Conservation (phyloP, 2,113 vertebrate species). For the Cynoglossus semilaevis region DNA sequence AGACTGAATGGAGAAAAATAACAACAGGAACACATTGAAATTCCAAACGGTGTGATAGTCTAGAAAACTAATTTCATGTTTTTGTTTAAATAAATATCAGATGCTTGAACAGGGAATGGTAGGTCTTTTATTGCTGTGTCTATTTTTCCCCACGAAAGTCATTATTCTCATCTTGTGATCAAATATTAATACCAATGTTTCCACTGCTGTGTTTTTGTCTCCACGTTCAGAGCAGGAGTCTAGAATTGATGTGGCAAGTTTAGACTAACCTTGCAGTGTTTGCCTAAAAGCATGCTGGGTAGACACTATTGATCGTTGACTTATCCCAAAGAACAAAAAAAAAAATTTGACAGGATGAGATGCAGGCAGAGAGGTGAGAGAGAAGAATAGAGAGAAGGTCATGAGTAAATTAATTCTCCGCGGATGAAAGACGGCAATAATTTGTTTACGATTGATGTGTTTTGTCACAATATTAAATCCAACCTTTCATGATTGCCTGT, state of each 20-base stretch:
- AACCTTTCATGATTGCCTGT: slow-evolving; percentile 4
- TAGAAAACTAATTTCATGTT: not conserved
- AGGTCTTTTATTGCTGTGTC: not conserved
- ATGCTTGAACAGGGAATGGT: not conserved
- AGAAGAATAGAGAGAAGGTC: slow-evolving; percentile 1
- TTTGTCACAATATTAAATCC: slow-evolving; percentile 7
- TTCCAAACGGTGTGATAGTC: not conserved
- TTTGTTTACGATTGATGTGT: slow-evolving; percentile 36
- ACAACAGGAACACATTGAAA: not conserved
- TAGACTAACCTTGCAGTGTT: slow-evolving; percentile 20
- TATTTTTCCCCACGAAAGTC: not conserved
- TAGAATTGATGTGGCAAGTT: slow-evolving; percentile 14
- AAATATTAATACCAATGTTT: not conserved
- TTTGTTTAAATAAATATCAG: not conserved
- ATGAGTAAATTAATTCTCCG: slow-evolving; percentile 25
- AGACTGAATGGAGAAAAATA: too few species aligned
- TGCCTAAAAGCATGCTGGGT: slow-evolving; percentile 23
- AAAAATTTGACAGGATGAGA: slow-evolving; percentile 21
- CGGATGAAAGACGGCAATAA: slow-evolving; percentile 32
- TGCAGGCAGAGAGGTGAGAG: not conserved
- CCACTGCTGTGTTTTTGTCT: slow-evolving; percentile 3
- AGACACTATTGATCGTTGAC: slow-evolving; percentile 36
- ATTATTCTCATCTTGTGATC: slow-evolving; percentile 9
- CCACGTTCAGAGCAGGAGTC: not conserved
- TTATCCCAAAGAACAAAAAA: slow-evolving; percentile 17